Base-by-base conservation (phyloP, 1,140 invertebrate species). In the Anthonomus grandis region DNA sequence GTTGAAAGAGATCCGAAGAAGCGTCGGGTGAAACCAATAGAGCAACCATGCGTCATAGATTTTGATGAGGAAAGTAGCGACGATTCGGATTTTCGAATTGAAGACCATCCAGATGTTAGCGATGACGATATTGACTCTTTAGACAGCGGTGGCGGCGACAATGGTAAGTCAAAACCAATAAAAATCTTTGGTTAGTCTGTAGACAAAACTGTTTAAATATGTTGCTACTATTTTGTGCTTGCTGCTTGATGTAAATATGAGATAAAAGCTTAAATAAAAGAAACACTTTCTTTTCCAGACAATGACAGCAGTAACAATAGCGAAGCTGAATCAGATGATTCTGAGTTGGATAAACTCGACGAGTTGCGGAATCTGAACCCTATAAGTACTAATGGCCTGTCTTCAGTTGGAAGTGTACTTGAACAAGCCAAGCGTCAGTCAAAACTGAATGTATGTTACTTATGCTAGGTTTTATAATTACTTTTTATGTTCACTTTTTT, bases 41-140 rank as follows among this genome's bases (percentile, higher is more conserved):
- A 90, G 67, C 80, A 75, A 45, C 78, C 87, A 54, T 85, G 88
- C 25, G 78, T 93, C 19, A 71, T 91, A 19, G 86, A 91, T 73
- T 90, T 93, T 73, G 91, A 93, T 76, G 93, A 95, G 72, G 93
- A 95, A 72, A 95, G 92, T 75, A 95, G 93, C 6, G 92, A 95
- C 73, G 94, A 97, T 72, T 95, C 91, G 64, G 94, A 97, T 76
- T 97, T 95, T 76, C 81, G 92, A 50, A 91, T 95, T 55, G 90
- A 93, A 74, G 90, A 93, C 73, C 88, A 91, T 62, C 83, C 84
- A 37, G 84, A 89, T 65, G 83, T 86, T 60, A 86, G 84, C 71
- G 81, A 71, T 51, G 79, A 82, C 71, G 81, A 71, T 54, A 79
- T 80, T 72, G 78, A 82, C 72, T 83, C 79, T 3, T 72, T 79